Base-by-base conservation (phyloP, 1,140 invertebrate species). In the Onthophagus taurus region DNA sequence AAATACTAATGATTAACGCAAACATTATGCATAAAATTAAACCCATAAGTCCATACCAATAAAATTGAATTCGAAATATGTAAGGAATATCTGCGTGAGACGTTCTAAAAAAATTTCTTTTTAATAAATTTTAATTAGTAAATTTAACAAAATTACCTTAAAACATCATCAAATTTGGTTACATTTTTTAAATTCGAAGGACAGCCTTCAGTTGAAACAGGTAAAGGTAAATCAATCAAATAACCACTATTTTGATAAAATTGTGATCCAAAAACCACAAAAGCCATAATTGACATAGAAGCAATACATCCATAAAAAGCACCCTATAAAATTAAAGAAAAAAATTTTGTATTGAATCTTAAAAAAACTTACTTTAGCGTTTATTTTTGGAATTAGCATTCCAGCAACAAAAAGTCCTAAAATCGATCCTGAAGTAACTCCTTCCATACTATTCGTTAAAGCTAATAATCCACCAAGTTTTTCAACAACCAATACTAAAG, bases 311-410 rank as follows among this genome's bases (percentile, higher is more conserved):
- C 45, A 13, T 1, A 12, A 7, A 46, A 8, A 23, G 44, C 37
- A 12, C 44, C 44, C 44, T 46, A 33, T 39, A 31, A 46, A n/a
- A 18, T n/a, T 21, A 9, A 38, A 21, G 4, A 38, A 7, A 1
- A 21, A 21, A 6, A 4, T 3, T 3, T 3, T 6, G n/a, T 18
- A 12, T 3, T 9, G 17, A n/a, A 11, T 1, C 2, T 12, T 21
- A 21, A n/a, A n/a, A 5, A 3, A 2, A 29, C n/a, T 30, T 38
- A 47, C 45, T 18, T 33, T 41, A 0, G 45, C 23, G 61, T 89
- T 90, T 1, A 83, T 81, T 68, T 74, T 83, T 1, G 87, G 86
- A 38, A 87, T 78, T 53, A 87, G 84, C 74, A 91, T 88, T 35
- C 88, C 89, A 18, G 91, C 59, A 1, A 81, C 80, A 58, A 91